These are phyloP conservation scores for Hemaris fuciformis DNA, from an alignment of 2,888 invertebrate genomes.

Conservation along the genomic window DNA sequence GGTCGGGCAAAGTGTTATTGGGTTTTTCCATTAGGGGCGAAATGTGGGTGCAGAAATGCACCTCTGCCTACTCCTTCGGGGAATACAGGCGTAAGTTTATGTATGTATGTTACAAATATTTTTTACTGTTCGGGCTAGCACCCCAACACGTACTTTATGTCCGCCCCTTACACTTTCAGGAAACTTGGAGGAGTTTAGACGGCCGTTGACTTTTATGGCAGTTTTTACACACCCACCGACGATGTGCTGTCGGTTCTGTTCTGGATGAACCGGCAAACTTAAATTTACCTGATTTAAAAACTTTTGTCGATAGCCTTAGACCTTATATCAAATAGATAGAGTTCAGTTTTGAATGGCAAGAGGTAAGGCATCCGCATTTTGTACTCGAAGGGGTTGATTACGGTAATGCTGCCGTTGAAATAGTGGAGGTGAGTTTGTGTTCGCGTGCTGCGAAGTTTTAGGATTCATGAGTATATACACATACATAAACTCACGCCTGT, in stretches of 20 bases:
- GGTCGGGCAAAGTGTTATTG: too few species aligned
- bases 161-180: conserved; percentile 6
- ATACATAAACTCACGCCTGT: too few species aligned
- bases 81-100: too few species aligned
- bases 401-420: conserved; percentile 56
- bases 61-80: too few species aligned
- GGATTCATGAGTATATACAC: too few species aligned
- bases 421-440: conserved; percentile 36
- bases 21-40: too few species aligned
- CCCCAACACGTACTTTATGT: neutral
- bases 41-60: too few species aligned
- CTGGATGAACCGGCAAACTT: conserved; percentile 26
- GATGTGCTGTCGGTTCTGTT: conserved; percentile 32
- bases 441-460: conserved; percentile 23
- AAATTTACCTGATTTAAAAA: conserved; percentile 18
- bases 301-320: conserved; percentile 8
- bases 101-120: neutral
- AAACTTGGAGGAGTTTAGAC: conserved; percentile 47
- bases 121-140: neutral
- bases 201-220: conserved; percentile 63
- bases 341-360: conserved; percentile 16
- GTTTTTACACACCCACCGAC: conserved; percentile 59
- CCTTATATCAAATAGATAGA: conserved; percentile 14
- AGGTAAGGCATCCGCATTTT: neutral
- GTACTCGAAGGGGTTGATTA: conserved; percentile 54